A percentile compares a stretch with the other conserved stretches of the same genome.
phyloP scores from a whole-genome alignment of 2,888 invertebrate species.

The Drosophila fulvimacula region DNA sequence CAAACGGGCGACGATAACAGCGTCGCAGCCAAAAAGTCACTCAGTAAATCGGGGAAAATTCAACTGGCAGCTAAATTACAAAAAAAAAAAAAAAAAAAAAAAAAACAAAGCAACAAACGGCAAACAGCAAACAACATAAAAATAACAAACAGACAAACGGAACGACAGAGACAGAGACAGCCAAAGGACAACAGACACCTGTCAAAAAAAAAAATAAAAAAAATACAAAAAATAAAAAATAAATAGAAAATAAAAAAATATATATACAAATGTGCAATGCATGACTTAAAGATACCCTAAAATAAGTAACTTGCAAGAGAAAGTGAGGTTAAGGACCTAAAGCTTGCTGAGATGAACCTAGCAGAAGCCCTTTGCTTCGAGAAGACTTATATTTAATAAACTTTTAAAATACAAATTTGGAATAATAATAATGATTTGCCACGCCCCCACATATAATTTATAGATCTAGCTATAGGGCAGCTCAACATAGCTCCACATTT shows the following conservation, averaged over 20 bases:
- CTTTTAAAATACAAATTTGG: too few species aligned
- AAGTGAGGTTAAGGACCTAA: too few species aligned
- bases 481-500: too few species aligned
- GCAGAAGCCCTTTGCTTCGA: too few species aligned
- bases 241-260: not conserved
- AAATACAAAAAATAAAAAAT: not conserved
- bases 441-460: too few species aligned
- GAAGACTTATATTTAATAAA: too few species aligned
- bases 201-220: conserved; percentile 24
- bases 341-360: too few species aligned
- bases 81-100: conserved; percentile 3
- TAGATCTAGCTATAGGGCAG: too few species aligned
- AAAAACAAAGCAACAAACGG: conserved; percentile 17
- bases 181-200: conserved; percentile 35
- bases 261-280: too few species aligned
- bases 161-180: conserved; percentile 26
- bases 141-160: conserved; percentile 19
- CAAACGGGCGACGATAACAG: conserved; percentile 52
- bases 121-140: conserved; percentile 25
- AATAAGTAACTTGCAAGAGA: too few species aligned
- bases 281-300: not conserved
- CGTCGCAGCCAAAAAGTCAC: conserved; percentile 34
- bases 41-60: conserved; percentile 14
- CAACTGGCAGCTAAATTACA: conserved; percentile 42
- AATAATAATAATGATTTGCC: too few species aligned